Conservation (phyloP, 2,113 vertebrate species). For the Bagarius yarrelli region DNA sequence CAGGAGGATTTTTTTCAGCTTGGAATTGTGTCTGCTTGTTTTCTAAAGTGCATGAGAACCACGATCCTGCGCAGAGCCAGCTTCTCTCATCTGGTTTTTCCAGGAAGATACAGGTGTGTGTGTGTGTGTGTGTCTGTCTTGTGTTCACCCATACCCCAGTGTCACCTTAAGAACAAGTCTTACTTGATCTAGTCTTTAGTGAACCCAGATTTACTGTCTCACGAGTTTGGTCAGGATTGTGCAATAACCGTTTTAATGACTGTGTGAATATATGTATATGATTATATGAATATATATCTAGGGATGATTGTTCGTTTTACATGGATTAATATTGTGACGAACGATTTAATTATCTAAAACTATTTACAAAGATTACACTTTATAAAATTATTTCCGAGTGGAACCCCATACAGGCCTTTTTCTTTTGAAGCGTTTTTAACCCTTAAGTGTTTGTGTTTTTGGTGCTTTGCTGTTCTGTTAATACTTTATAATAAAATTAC, state of each 20-base stretch:
- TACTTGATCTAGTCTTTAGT: not conserved
- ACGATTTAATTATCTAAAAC: too few species aligned
- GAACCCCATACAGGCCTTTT: too few species aligned
- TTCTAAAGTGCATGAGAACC: not conserved
- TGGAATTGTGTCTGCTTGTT: not conserved
- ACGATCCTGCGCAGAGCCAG: not conserved
- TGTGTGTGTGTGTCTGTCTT: not conserved
- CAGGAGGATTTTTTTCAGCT: not conserved
- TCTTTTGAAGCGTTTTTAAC: too few species aligned
- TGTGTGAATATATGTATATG: not conserved
- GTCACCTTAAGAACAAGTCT: not conserved
- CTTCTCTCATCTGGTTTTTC: not conserved
- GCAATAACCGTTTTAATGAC: not conserved
- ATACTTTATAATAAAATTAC: too few species aligned
- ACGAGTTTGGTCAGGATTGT: not conserved
- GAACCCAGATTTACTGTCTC: not conserved
- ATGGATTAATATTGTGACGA: not conserved
- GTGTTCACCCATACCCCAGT: not conserved
- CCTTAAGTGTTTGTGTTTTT: too few species aligned
- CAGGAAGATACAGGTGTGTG: not conserved
- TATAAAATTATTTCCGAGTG: too few species aligned
- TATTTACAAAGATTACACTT: too few species aligned
- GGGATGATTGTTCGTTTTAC: not conserved
- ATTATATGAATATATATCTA: not conserved
- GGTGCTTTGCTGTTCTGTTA: too few species aligned